Percentiles rank a stretch among this genome's conserved stretches.
Conservation (phyloP, 2,888 invertebrate genomes). For the Cantharis rufa region DNA sequence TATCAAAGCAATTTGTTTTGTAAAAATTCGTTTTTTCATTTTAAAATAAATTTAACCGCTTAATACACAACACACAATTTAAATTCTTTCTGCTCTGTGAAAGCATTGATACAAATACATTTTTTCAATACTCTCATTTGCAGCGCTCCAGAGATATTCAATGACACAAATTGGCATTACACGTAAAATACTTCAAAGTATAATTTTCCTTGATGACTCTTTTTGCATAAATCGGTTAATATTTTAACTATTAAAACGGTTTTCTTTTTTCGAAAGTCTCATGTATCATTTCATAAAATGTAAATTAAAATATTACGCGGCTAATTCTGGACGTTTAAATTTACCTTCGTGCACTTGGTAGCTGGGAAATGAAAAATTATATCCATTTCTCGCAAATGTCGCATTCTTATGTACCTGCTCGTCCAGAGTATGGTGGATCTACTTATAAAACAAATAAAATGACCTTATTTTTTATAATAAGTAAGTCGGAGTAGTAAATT, state of each 20-base stretch:
- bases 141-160: background rate
- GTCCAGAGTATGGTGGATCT: slow-evolving; percentile 7
- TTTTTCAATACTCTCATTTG: background rate
- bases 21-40: background rate
- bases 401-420: slow-evolving; percentile 13
- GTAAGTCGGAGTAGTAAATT: too few species aligned
- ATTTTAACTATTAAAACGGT: background rate
- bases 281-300: slow-evolving; percentile 19
- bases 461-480: too few species aligned
- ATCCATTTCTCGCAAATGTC: slow-evolving; percentile 28
- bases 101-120: background rate
- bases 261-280: background rate
- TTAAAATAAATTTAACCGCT: background rate
- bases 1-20: background rate
- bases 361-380: slow-evolving; percentile 26
- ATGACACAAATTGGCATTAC: background rate
- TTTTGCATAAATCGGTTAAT: background rate
- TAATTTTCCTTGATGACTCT: background rate
- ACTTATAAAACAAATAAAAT: slow-evolving; percentile 22
- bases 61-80: background rate
- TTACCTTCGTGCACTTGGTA: slow-evolving; percentile 18
- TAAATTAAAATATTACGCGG: slow-evolving; percentile 23
- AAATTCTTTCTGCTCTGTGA: background rate
- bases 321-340: slow-evolving; percentile 22
- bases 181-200: background rate